A percentile compares a stretch with the other conserved stretches of the same genome.
Evolutionary conservation across 2,113 vertebrate genomes (phyloP).

Genomic region (Dinomys branickii): DNA sequence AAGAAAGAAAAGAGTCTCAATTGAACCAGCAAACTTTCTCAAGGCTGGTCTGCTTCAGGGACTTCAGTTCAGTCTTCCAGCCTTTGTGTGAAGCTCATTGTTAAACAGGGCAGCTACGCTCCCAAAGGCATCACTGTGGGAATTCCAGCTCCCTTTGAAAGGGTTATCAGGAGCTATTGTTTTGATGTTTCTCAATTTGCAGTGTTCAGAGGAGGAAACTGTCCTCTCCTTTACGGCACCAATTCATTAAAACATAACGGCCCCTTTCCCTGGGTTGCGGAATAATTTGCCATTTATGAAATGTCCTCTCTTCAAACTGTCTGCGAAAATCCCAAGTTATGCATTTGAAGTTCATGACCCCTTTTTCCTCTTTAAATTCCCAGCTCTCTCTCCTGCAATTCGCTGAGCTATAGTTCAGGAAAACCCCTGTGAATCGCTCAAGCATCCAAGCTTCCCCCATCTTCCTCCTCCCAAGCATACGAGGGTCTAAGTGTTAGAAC

Average conservation of each 20-base stretch:
- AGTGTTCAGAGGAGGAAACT: slow-evolving; percentile 58
- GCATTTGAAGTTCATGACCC: slow-evolving; percentile 69
- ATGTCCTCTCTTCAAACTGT: slow-evolving; percentile 55
- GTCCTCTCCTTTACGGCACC: slow-evolving; percentile 24
- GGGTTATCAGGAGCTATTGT: slow-evolving; percentile 77
- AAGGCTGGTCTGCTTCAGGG: slow-evolving; percentile 73
- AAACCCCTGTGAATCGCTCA: not conserved
- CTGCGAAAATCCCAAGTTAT: slow-evolving; percentile 59
- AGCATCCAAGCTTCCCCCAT: not conserved
- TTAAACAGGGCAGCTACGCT: slow-evolving; percentile 74
- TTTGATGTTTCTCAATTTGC: slow-evolving; percentile 76
- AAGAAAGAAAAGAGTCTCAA: slow-evolving; percentile 60
- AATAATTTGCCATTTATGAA: slow-evolving; percentile 70
- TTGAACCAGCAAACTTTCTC: slow-evolving; percentile 72
- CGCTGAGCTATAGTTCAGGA: too few relatives aligned
- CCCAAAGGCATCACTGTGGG: slow-evolving; percentile 73
- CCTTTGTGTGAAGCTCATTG: slow-evolving; percentile 82
- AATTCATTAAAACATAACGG: slow-evolving; percentile 63
- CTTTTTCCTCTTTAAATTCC: slow-evolving; percentile 56
- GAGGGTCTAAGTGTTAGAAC: not conserved
- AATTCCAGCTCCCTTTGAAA: slow-evolving; percentile 71
- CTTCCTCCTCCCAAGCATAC: slow-evolving; percentile 33
- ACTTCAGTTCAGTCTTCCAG: slow-evolving; percentile 67
- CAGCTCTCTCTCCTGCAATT: slow-evolving; percentile 56
- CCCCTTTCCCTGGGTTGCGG: slow-evolving; percentile 45